Base-by-base conservation (phyloP, 2,113 vertebrate genomes). In the Onychostruthus taczanowskii region DNA sequence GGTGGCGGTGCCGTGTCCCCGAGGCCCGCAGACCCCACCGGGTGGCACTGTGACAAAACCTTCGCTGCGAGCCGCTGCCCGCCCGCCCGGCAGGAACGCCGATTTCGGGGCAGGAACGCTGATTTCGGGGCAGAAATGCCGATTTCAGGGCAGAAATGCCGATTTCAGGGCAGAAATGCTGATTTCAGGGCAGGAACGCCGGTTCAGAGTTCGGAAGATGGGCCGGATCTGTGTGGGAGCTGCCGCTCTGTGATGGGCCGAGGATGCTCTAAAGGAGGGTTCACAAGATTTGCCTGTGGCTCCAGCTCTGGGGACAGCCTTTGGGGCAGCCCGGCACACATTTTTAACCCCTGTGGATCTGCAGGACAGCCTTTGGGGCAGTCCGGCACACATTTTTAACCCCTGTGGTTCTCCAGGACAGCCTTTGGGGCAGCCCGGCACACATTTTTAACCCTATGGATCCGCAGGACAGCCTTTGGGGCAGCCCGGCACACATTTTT, bases 21-120 rank as follows among this genome's bases (percentile, higher is more conserved):
- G 23, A 5, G 33, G n/a, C 64, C 10, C 28, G 44, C 80, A 13
- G 33, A 1, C 30, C 50, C 91, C 96, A 90, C 46, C 58, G 81
- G 97, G 87, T 80, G 97, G 94, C 97, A 62, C 82, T 95, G 89
- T 90, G 80, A 81, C 24, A 27, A 89, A 86, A 52, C n/a, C 0
- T 10, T 64, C 22, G 8, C 13, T 20, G 18, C 33, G 44, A 2
- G 75, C 24, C 39, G 23, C 28, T 10, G 2, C 41, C 73, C 5
- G 52, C 27, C 50, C 27, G 52, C 52, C 10, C 52, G 27, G 28
- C 50, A 28, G 50, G 9, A 52, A 10, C 27, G 50, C 44, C 39
- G 39, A 41, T 41, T 41, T 41, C 49, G 2, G 14, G 24, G 49
- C 49, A 50, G 49, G 5, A 27, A 27, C 1, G 24, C 24, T 1